Base-by-base conservation (phyloP, 1,140 invertebrate genomes). In the Lethocerus indicus region DNA sequence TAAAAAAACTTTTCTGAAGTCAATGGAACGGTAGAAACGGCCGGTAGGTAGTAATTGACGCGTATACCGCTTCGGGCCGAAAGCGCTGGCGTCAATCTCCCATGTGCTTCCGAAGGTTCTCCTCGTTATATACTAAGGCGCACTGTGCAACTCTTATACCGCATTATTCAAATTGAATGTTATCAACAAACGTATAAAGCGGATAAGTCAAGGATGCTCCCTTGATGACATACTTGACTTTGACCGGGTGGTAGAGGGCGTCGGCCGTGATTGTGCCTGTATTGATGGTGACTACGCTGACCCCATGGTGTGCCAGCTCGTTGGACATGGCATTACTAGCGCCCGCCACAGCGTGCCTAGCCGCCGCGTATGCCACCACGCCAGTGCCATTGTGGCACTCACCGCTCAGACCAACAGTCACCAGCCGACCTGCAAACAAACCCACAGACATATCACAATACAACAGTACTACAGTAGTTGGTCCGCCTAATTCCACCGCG, bases 261-360 rank as follows among this genome's bases (percentile, higher is more conserved):
- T 79, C 70, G 5, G 78, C 74, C 52, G 78, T 70, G 46, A 82
- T 67, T 32, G 76, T 75, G 20, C 76, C 73, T 14, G 81, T 78
- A 62, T 83, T 78, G 29, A 86, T 62, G n/a, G 80, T 71, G 18
- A 85, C 72, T n/a, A 86, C 81, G 57, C 74, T 73, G 37, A 87
- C 71, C 9, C 79, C 75, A 18, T 75, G 71, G 3, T 78, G 72
- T 47, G 72, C 70, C 46, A 86, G 62, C 58, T 83, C 75, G 29
- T 72, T 68, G 24, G 79, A 67, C 49, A 86, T 64, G 24, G 81
- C 80, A 26, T 75, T 72, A 49, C 76, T 78, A 12, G 78, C 80
- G 40, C 81, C 81, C 60, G 81, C 78, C 1, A 83, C 78, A 2
- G 78, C 79, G 57, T 75, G 75, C 25, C 77, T 71, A 0, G 74